These are phyloP conservation scores for Poecile montanus DNA, from an alignment of 2,797 vertebrate species.

Conservation along the genomic window DNA sequence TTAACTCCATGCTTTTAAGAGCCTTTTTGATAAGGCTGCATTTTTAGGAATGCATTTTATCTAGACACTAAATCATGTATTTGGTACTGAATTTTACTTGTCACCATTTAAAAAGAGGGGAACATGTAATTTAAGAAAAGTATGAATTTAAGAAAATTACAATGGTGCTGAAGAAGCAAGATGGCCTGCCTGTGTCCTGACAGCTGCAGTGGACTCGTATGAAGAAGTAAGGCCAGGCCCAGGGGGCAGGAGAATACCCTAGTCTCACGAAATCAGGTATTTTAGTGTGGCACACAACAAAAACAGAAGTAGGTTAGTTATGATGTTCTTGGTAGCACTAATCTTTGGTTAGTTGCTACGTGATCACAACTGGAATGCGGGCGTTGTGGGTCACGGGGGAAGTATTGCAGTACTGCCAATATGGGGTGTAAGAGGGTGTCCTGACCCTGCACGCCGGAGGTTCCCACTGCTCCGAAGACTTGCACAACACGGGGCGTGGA, in stretches of 20 bases:
- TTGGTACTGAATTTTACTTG: not conserved
- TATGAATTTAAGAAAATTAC: not conserved
- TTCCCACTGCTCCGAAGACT: not conserved
- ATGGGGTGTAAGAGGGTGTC: not conserved
- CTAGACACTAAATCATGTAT: not conserved
- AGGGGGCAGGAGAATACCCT: not conserved
- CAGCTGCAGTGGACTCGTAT: not conserved
- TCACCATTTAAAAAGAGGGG: not conserved
- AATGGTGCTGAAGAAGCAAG: not conserved
- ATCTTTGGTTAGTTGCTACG: not conserved
- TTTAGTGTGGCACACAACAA: not conserved
- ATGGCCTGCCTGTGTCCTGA: not conserved
- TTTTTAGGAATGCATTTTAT: not conserved
- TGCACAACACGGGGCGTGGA: not conserved
- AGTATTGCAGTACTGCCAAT: not conserved
- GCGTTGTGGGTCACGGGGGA: not conserved
- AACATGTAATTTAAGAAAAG: not conserved
- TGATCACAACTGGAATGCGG: not conserved
- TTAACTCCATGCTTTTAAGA: not conserved
- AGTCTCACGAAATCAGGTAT: not conserved
- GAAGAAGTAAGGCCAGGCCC: not conserved
- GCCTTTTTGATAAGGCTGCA: not conserved
- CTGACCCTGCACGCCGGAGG: not conserved
- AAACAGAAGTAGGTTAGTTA: not conserved
- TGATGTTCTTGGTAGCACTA: not conserved